A percentile compares a stretch with the other conserved stretches of the same genome.
Evolutionary conservation across 2,888 invertebrate species (phyloP).

Genomic region (Tenodera sinensis): DNA sequence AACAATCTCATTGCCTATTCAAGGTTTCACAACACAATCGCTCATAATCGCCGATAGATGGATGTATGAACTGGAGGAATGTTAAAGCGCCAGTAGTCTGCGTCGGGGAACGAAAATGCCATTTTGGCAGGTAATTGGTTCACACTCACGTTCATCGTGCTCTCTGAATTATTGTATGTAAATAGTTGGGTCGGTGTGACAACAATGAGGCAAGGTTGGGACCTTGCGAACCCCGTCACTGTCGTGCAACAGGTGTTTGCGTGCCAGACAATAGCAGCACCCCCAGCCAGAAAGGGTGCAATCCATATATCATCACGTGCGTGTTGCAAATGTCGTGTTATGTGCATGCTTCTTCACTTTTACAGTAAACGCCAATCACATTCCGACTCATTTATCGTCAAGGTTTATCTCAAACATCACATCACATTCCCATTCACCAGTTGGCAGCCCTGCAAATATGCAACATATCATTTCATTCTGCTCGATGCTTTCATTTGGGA

Average conservation of each 20-base stretch:
- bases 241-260: not conserved
- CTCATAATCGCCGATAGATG: not conserved
- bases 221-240: not conserved
- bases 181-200: not conserved
- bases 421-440: no score
- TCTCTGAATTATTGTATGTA: not conserved
- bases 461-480: no score
- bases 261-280: not conserved
- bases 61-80: not conserved
- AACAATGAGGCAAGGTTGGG: not conserved
- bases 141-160: not conserved
- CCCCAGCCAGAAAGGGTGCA: no score
- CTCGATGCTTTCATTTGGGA: no score
- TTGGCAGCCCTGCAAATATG: no score
- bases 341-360: not conserved
- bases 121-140: not conserved
- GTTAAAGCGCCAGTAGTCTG: not conserved
- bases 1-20: not conserved
- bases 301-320: not conserved
- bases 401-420: no score
- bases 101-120: not conserved
- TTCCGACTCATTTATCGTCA: no score
- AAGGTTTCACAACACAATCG: not conserved
- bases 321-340: not conserved
- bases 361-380: no score